These are phyloP conservation scores for Epizoanthus rinbou DNA, from an alignment of 92 coral and sea anemone genomes.

Conservation along the genomic window DNA sequence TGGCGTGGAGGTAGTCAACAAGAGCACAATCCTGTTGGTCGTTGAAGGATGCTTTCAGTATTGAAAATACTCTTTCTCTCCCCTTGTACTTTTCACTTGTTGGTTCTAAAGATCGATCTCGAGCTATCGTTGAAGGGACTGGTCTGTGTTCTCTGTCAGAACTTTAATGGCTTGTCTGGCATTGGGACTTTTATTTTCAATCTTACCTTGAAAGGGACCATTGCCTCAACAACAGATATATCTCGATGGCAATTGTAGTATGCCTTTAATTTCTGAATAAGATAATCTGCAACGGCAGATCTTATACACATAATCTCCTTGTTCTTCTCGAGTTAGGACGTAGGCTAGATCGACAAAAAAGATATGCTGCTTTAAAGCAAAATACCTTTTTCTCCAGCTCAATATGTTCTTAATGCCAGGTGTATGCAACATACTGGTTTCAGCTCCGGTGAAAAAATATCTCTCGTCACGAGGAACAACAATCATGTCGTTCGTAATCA, in stretches of 20 bases:
- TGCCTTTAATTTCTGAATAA: slow-evolving; percentile 25
- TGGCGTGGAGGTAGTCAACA: too few species aligned
- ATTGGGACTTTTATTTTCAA: not conserved
- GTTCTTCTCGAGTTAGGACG: slow-evolving; percentile 31
- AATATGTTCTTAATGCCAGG: not conserved
- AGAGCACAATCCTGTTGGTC: too few species aligned
- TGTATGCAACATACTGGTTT: not conserved
- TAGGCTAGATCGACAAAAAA: slow-evolving; percentile 51
- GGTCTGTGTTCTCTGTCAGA: slow-evolving; percentile 57
- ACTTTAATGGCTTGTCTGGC: slow-evolving; percentile 65
- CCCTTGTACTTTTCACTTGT: too few species aligned
- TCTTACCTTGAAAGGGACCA: too few species aligned
- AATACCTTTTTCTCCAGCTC: slow-evolving; percentile 3
- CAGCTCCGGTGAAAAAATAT: slow-evolving; percentile 1
- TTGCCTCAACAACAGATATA: not conserved
- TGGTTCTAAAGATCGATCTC: too few species aligned
- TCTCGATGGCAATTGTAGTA: slow-evolving; percentile 42
- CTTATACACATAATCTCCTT: slow-evolving; percentile 42
- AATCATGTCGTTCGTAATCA: slow-evolving; percentile 49
- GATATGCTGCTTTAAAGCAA: slow-evolving; percentile 38
- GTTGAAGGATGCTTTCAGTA: too few species aligned
- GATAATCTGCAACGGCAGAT: slow-evolving; percentile 27
- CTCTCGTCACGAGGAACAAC: slow-evolving; percentile 53
- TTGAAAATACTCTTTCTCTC: too few species aligned
- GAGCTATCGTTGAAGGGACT: too few species aligned